Conservation (phyloP, 1,140 invertebrate genomes). For the Macrosteles quadrilineatus region DNA sequence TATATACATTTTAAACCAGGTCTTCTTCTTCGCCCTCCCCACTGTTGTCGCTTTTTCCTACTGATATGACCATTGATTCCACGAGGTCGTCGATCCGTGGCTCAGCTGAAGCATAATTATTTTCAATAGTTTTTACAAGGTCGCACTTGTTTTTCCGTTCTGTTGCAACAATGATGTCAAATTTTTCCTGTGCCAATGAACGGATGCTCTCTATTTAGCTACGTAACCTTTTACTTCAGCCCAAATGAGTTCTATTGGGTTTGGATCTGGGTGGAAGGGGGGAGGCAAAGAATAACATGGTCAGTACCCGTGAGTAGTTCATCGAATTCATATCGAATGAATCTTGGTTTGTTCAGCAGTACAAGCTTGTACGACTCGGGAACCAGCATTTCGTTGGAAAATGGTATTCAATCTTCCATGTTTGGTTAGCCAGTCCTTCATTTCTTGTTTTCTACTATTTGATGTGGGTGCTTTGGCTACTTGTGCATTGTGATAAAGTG, state of each 20-base stretch:
- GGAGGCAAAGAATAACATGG: too few relatives aligned
- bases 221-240: constrained; percentile 42
- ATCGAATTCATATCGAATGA: constrained; percentile 38
- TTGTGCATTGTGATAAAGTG: neutral
- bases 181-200: constrained; percentile 37
- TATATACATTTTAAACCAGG: too few relatives aligned
- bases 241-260: constrained; percentile 42
- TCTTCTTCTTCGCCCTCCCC: neutral
- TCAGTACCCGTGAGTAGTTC: constrained; percentile 33
- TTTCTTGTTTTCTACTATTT: too few relatives aligned
- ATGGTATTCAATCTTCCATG: neutral
- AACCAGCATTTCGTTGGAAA: constrained; percentile 32
- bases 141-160: constrained; percentile 39
- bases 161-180: constrained; percentile 45
- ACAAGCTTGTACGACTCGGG: constrained; percentile 36
- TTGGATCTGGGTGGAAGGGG: constrained; percentile 45
- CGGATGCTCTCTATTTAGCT: constrained; percentile 41
- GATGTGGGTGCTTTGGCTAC: neutral
- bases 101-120: too few relatives aligned
- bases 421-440: too few relatives aligned
- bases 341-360: too few relatives aligned
- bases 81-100: too few relatives aligned
- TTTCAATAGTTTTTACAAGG: constrained; percentile 28
- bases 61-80: too few relatives aligned
- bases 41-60: too few relatives aligned